Percentiles rank a stretch among this genome's conserved stretches.
phyloP scores from a whole-genome alignment of 2,113 vertebrate genomes.

The Microtus ochrogaster region DNA sequence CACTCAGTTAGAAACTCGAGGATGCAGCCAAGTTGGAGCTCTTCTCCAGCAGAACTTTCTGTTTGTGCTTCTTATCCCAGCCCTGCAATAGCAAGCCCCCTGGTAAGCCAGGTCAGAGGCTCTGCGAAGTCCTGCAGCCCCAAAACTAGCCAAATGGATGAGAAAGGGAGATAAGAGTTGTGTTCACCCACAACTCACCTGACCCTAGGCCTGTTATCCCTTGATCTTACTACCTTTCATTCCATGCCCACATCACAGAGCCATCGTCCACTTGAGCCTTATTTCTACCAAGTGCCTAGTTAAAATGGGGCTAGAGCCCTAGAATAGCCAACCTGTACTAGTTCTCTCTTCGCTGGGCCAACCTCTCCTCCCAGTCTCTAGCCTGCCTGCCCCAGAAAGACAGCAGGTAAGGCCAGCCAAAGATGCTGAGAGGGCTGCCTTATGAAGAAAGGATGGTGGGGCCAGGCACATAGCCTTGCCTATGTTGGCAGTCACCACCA shows the following conservation, averaged over 20 bases:
- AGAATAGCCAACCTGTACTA: not conserved
- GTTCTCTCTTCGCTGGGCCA: not conserved
- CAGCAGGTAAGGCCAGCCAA: not conserved
- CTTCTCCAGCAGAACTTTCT: not conserved
- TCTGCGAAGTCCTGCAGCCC: conserved; percentile 23
- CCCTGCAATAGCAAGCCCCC: not conserved
- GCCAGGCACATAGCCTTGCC: too few relatives aligned
- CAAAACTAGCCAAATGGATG: not conserved
- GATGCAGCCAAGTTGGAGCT: not conserved
- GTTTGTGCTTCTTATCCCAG: not conserved
- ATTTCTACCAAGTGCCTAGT: not conserved
- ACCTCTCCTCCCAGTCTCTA: not conserved
- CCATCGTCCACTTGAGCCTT: not conserved
- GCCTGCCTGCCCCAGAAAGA: not conserved
- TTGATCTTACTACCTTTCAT: not conserved
- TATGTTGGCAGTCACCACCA: not conserved
- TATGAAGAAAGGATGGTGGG: not conserved
- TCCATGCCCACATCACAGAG: fast-evolving
- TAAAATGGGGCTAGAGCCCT: not conserved
- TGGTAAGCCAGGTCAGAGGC: not conserved
- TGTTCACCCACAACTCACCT: not conserved
- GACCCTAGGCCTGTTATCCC: not conserved
- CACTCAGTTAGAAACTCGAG: not conserved
- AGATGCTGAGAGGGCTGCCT: not conserved
- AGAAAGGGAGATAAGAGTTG: not conserved